Conservation (phyloP, 1,140 invertebrate genomes). For the Zaprionus capensis region DNA sequence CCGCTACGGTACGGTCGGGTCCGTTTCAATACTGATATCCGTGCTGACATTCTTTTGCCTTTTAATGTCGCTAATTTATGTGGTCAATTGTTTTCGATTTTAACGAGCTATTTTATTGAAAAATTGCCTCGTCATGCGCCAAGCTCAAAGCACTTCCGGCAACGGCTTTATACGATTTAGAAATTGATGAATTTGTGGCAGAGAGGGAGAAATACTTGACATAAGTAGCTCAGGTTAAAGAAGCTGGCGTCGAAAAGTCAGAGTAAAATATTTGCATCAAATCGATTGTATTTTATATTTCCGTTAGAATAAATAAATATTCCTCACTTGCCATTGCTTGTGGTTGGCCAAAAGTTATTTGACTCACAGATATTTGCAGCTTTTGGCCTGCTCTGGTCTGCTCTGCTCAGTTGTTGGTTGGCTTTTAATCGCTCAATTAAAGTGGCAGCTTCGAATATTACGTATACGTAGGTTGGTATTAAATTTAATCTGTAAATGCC, state of each 20-base stretch:
- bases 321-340: background rate
- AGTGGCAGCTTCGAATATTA: constrained; percentile 58
- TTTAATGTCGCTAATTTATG: constrained; percentile 79
- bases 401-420: background rate
- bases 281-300: background rate
- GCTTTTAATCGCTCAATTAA: constrained; percentile 58
- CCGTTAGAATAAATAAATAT: constrained; percentile 1
- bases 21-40: background rate
- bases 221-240: background rate
- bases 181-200: constrained; percentile 2
- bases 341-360: background rate
- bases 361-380: background rate
- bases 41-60: constrained; percentile 17
- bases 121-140: constrained; percentile 44
- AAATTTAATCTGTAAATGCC: constrained; percentile 31
- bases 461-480: constrained; percentile 49
- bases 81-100: constrained; percentile 78
- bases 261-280: background rate
- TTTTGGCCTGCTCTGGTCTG: background rate
- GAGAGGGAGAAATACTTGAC: background rate
- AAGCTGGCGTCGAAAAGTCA: background rate
- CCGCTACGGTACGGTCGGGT: constrained; percentile 16
- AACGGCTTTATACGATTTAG: constrained; percentile 6
- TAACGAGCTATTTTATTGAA: constrained; percentile 69
- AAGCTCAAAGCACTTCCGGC: constrained; percentile 44